Evolutionary conservation across 2,888 invertebrate species (phyloP).

Genomic region (Brenthis hecate): DNA sequence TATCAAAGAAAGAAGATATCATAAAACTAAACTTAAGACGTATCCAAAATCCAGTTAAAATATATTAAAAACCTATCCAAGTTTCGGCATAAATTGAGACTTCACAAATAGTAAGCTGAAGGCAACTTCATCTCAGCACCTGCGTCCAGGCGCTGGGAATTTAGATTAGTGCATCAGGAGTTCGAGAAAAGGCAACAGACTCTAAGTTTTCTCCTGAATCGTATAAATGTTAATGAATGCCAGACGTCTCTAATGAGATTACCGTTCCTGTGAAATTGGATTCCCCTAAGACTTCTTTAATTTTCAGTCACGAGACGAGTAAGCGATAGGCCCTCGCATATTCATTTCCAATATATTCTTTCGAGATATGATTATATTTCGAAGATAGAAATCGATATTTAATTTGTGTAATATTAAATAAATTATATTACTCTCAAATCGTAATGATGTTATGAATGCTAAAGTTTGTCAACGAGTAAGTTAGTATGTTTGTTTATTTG

Average conservation of each 20-base stretch:
- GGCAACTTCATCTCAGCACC: slow-evolving; percentile 64
- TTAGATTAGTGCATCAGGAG: slow-evolving; percentile 71
- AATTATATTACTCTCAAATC: background rate
- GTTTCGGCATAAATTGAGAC: slow-evolving; percentile 64
- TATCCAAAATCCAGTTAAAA: slow-evolving; percentile 19
- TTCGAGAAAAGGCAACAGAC: slow-evolving; percentile 48
- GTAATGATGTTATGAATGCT: background rate
- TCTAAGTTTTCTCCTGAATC: slow-evolving; percentile 70
- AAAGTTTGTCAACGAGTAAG: background rate
- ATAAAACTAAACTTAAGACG: background rate
- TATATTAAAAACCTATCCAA: slow-evolving; percentile 39
- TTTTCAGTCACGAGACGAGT: slow-evolving; percentile 77
- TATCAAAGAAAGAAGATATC: slow-evolving; percentile 1
- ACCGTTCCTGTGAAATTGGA: slow-evolving; percentile 77
- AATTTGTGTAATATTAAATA: background rate
- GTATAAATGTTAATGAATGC: slow-evolving; percentile 80
- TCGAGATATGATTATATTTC: background rate
- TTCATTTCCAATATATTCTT: slow-evolving; percentile 29
- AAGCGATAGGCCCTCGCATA: slow-evolving; percentile 46
- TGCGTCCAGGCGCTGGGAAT: slow-evolving; percentile 64
- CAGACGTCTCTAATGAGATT: slow-evolving; percentile 79
- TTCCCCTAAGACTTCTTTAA: slow-evolving; percentile 77
- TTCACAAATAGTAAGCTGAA: slow-evolving; percentile 53
- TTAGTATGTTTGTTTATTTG: too few relatives aligned
- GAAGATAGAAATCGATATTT: background rate